These are phyloP conservation scores for Siderastrea radians DNA, from an alignment of 92 coral and sea anemone genomes.

Conservation along the genomic window DNA sequence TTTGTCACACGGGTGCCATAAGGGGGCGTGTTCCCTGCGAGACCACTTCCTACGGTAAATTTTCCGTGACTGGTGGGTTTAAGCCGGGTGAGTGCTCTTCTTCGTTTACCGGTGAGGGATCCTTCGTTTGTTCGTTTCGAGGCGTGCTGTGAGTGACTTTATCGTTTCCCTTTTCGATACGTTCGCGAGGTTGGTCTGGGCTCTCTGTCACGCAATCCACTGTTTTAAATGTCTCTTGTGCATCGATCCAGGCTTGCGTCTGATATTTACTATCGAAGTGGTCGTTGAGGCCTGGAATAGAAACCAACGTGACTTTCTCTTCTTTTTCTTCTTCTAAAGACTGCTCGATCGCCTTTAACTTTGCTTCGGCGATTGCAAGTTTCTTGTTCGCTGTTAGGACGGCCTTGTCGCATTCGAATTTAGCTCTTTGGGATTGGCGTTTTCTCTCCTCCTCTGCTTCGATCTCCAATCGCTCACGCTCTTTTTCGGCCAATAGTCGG, in stretches of 20 bases:
- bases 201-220: neutral
- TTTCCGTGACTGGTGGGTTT: too few relatives aligned
- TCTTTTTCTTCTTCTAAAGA: neutral
- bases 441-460: neutral
- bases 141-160: too few relatives aligned
- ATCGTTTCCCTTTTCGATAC: too few relatives aligned
- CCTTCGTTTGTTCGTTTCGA: too few relatives aligned
- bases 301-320: neutral
- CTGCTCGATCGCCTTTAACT: neutral
- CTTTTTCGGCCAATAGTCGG: constrained; percentile 5
- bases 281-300: neutral
- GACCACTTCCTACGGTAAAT: too few relatives aligned
- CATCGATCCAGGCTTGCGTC: neutral
- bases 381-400: neutral
- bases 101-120: too few relatives aligned
- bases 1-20: too few relatives aligned
- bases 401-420: neutral
- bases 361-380: neutral
- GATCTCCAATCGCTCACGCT: neutral
- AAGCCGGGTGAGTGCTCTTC: too few relatives aligned
- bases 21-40: too few relatives aligned
- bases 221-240: neutral
- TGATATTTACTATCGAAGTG: neutral
- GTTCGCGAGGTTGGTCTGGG: neutral
- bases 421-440: neutral